Evolutionary conservation across 2,888 invertebrate species (phyloP).

Genomic region (Ochropleura plecta): DNA sequence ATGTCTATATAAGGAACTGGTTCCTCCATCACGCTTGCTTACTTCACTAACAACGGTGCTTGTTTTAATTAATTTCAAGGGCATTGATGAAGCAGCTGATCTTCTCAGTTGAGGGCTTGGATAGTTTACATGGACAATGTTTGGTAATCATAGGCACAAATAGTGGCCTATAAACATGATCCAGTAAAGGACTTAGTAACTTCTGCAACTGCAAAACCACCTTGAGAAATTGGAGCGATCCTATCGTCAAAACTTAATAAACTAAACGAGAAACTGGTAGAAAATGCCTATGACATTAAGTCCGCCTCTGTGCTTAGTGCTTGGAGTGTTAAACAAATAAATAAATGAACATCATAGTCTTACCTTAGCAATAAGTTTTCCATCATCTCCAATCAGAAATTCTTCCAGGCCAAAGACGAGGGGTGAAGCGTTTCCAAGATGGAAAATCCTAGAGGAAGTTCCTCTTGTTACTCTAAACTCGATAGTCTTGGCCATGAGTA

Average conservation of each 20-base stretch:
- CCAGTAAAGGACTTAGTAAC: neutral
- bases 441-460: slow-evolving; percentile 88
- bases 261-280: neutral
- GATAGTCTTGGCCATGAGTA: slow-evolving; percentile 88
- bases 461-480: slow-evolving; percentile 87
- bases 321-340: no score
- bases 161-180: neutral
- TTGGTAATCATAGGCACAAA: neutral
- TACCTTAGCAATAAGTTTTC: slow-evolving; percentile 86
- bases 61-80: slow-evolving; percentile 19
- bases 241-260: neutral
- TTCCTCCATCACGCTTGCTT: slow-evolving; percentile 25
- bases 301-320: no score
- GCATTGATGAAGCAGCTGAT: neutral
- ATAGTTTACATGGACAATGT: neutral
- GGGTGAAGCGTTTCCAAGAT: slow-evolving; percentile 87
- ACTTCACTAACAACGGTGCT: neutral
- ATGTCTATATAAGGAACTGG: slow-evolving; percentile 35
- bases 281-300: no score
- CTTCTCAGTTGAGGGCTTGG: neutral
- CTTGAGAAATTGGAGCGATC: neutral
- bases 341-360: slow-evolving; percentile 17
- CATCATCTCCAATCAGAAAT: slow-evolving; percentile 85
- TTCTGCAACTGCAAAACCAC: neutral
- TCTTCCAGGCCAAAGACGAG: slow-evolving; percentile 87